These are phyloP conservation scores for Charadrius vociferus DNA, from an alignment of 2,113 vertebrate species.

Conservation along the genomic window DNA sequence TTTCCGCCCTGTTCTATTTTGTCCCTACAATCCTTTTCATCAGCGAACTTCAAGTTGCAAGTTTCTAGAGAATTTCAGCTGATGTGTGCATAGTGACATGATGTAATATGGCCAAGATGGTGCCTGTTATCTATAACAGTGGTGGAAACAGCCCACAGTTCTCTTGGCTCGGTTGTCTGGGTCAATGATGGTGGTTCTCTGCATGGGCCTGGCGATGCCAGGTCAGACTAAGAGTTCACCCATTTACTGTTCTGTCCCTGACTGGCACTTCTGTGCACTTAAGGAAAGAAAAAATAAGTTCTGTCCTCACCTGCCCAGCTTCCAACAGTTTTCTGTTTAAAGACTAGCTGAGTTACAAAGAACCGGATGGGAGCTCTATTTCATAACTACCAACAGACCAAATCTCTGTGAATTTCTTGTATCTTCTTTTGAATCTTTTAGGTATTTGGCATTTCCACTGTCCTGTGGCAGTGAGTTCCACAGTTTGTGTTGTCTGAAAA, in stretches of 20 bases:
- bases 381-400: background rate
- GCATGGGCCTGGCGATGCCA: fast-evolving
- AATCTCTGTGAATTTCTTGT: background rate
- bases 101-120: fast-evolving
- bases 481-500: background rate
- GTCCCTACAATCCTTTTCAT: background rate
- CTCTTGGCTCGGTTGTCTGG: background rate
- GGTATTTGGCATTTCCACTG: background rate
- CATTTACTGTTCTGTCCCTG: background rate
- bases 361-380: background rate
- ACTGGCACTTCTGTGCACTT: background rate
- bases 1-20: background rate
- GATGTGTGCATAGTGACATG: too few relatives aligned
- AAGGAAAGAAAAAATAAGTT: background rate
- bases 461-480: background rate
- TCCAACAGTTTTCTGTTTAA: background rate
- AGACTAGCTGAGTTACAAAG: background rate
- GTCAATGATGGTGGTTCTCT: background rate
- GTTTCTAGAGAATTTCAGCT: background rate
- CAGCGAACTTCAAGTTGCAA: background rate
- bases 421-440: background rate
- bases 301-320: fast-evolving
- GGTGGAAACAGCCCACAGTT: background rate
- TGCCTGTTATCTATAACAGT: fast-evolving
- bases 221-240: background rate